Conservation (phyloP, 2,888 invertebrate species). For the Diloba caeruleocephala region DNA sequence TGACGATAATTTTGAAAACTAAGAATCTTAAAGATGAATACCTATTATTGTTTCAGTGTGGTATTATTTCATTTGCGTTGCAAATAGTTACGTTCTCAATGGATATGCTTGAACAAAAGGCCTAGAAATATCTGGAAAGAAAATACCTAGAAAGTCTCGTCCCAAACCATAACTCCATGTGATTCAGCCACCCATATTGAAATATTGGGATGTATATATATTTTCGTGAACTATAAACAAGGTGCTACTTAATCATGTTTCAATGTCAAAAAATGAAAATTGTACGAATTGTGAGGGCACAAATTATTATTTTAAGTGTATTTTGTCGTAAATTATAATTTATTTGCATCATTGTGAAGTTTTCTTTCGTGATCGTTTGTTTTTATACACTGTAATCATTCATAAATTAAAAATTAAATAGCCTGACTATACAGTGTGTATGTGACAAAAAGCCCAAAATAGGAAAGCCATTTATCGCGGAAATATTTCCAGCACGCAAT, state of each 20-base stretch:
- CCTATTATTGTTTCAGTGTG: slow-evolving; percentile 68
- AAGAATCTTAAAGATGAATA: too few species aligned
- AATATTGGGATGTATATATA: background rate
- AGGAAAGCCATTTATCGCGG: too few species aligned
- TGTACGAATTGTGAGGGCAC: slow-evolving; percentile 1
- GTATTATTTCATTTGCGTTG: slow-evolving; percentile 68
- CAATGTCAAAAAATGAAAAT: slow-evolving; percentile 3
- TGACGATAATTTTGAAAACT: too few species aligned
- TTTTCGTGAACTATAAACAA: background rate
- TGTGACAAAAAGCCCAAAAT: too few species aligned
- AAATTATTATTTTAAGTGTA: slow-evolving; percentile 14
- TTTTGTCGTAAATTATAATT: slow-evolving; percentile 32
- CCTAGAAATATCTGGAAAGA: too few species aligned
- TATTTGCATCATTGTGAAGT: slow-evolving; percentile 7
- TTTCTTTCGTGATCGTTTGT: slow-evolving; percentile 13
- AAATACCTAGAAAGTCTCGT: too few species aligned
- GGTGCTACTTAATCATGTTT: background rate
- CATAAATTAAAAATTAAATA: too few species aligned
- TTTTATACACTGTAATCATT: too few species aligned
- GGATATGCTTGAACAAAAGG: slow-evolving; percentile 9
- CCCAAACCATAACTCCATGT: too few species aligned
- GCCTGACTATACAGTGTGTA: too few species aligned
- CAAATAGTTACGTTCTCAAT: slow-evolving; percentile 63
- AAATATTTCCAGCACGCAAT: too few species aligned
- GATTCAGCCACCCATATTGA: background rate